Evolutionary conservation across 53 echinoderm and acorn worm species (phyloP), one percentile per base, ranked within the genome.

Genomic region (Zoroaster sp.): DNA sequence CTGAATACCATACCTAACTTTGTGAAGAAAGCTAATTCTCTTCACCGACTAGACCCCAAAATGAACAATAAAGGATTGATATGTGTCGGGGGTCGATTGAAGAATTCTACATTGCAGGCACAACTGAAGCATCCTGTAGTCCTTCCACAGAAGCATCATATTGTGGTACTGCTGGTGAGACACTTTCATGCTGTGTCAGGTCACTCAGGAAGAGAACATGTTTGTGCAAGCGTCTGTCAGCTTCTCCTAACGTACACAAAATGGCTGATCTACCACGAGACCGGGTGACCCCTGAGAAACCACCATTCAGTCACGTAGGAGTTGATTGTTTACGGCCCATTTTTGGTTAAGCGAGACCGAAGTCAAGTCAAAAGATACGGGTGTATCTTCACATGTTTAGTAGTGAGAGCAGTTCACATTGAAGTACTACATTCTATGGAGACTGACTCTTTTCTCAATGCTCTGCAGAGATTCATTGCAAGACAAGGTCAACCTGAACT

Each of bases 371-470:
- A 90, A 86, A 68, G 90, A 74, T 85, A 85, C n/a, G n/a, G 90
- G 1, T 85, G 85, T 74, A 34, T 90, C 59, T 90, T 85, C 14
- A 90, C 90, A 32, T 90, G 90, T 18, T 52, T 90, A 15, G 41
- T 65, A 8, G 9, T 73, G 17, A 83, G 90, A 55, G 90, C 83
- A 44, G 55, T 90, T 40, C 90, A 90, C 69, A 30, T 83, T 1
- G 91, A 86, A 66, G 39, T 75, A 15, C 43, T 86, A 17, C 66
- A 91, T 47, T 89, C n/a, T n/a, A n/a, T n/a, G n/a, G n/a, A n/a
- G n/a, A n/a, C n/a, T n/a, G n/a, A n/a, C n/a, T n/a, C n/a, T 9
- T 96, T 87, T 18, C 65, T 96, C 2, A 92, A 89, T 85, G 92
- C 92, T 14, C 47, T 94, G 20, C 92, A 87, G 35, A 75, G 96